A percentile compares a stretch with the other conserved stretches of the same genome.
Evolutionary conservation across 2,113 vertebrate species (phyloP).

Genomic region (Poeciliopsis turrubarensis): DNA sequence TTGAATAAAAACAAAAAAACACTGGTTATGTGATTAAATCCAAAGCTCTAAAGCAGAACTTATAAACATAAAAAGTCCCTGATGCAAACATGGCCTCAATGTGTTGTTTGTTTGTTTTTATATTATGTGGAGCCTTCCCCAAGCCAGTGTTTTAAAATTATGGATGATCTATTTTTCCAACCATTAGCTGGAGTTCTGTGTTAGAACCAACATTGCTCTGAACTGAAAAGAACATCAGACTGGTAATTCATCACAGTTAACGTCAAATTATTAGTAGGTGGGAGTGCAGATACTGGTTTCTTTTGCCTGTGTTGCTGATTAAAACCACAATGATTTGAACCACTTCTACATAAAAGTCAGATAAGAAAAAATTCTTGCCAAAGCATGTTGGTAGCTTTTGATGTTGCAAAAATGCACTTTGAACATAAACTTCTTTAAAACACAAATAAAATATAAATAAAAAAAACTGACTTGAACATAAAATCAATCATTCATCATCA

Average conservation of each 20-base stretch:
- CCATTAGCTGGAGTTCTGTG: conserved; percentile 25
- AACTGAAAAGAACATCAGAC: conserved; percentile 14
- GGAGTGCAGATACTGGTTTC: background rate
- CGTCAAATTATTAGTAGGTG: background rate
- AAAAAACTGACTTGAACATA: too few relatives aligned
- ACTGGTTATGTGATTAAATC: too few relatives aligned
- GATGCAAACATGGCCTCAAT: conserved; percentile 16
- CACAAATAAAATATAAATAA: too few relatives aligned
- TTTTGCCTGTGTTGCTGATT: conserved; percentile 5
- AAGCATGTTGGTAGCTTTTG: too few relatives aligned
- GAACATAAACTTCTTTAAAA: too few relatives aligned
- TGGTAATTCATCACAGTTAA: conserved; percentile 30
- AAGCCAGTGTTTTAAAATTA: conserved; percentile 28
- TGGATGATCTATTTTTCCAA: conserved; percentile 42
- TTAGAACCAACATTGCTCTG: conserved; percentile 2
- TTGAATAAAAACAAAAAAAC: too few relatives aligned
- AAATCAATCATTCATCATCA: too few relatives aligned
- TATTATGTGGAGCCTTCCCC: conserved; percentile 13
- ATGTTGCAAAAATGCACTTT: too few relatives aligned
- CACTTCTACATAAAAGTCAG: background rate
- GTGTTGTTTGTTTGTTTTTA: background rate
- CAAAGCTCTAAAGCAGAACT: too few relatives aligned
- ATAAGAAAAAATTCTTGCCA: background rate
- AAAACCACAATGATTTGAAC: background rate
- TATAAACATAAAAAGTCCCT: background rate